phyloP scores from a whole-genome alignment of 2,113 vertebrate species.

The Oryzias woworae region DNA sequence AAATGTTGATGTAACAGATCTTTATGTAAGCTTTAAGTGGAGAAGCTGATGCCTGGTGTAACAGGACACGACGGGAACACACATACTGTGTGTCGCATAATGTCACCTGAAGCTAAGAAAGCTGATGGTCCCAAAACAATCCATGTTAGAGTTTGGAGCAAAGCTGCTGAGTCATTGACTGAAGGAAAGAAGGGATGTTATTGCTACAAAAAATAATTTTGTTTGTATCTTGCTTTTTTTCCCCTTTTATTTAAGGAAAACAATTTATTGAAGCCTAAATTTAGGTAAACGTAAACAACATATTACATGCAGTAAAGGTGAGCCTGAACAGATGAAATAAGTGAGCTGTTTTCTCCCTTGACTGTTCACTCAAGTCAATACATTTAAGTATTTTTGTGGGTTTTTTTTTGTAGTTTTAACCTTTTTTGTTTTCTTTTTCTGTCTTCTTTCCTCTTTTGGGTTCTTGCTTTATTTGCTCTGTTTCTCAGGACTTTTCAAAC shows the following conservation, averaged over 20 bases:
- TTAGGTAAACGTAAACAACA: not conserved
- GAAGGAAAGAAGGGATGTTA: not conserved
- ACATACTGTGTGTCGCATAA: not conserved
- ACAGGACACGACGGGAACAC: conserved; percentile 31
- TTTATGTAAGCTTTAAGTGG: conserved; percentile 19
- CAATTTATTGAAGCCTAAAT: not conserved
- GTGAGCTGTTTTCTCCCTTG: no score
- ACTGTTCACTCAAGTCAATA: no score
- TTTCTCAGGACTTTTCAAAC: conserved; percentile 89
- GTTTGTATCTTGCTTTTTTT: not conserved
- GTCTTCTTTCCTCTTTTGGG: not conserved
- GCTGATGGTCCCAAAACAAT: conserved; percentile 43
- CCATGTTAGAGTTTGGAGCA: conserved; percentile 26
- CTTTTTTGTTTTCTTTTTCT: not conserved
- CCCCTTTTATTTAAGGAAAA: not conserved
- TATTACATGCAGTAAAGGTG: not conserved
- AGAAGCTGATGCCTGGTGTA: conserved; percentile 35
- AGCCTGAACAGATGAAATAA: no score
- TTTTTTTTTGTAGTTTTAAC: no score
- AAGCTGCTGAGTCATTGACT: conserved; percentile 13
- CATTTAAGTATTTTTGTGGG: no score
- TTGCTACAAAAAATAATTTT: no score
- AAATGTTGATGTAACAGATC: conserved; percentile 11
- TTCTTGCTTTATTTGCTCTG: not conserved
- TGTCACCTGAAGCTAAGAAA: conserved; percentile 46